A percentile compares a stretch with the other conserved stretches of the same genome.
Conservation (phyloP, 2,888 invertebrate species). For the Andrena trimmerana region DNA sequence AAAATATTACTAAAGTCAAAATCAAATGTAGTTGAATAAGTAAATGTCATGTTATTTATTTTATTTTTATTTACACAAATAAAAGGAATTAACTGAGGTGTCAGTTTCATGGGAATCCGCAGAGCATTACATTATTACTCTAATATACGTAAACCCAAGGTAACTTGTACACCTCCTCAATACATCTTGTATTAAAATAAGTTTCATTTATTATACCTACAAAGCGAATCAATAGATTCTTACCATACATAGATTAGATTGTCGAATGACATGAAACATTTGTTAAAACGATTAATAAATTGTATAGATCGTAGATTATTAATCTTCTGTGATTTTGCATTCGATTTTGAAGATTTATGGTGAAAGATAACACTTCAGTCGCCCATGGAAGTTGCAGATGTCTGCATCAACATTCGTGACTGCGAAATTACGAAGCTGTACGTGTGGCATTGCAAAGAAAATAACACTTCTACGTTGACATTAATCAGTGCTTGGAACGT, state of each 20-base stretch:
- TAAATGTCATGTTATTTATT: no score
- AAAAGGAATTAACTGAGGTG: no score
- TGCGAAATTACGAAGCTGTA: conserved; percentile 46
- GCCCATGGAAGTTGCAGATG: conserved; percentile 31
- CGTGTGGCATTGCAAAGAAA: conserved; percentile 55
- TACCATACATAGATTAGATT: not conserved
- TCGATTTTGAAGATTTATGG: not conserved
- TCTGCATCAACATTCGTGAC: conserved; percentile 55
- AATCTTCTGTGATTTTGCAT: not conserved
- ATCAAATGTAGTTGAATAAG: no score
- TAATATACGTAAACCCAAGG: no score
- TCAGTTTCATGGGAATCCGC: no score
- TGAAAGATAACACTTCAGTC: not conserved
- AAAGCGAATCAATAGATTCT: not conserved
- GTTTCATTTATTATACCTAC: not conserved
- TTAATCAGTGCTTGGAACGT: conserved; percentile 65
- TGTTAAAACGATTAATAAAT: not conserved
- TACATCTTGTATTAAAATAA: not conserved
- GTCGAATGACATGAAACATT: not conserved
- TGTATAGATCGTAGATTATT: not conserved
- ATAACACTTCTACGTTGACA: conserved; percentile 66
- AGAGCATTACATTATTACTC: no score
- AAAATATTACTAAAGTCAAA: no score
- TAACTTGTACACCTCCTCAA: not conserved
- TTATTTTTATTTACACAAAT: no score